Base-by-base conservation (phyloP, 2,797 vertebrate genomes). In the Denticeps clupeoides region DNA sequence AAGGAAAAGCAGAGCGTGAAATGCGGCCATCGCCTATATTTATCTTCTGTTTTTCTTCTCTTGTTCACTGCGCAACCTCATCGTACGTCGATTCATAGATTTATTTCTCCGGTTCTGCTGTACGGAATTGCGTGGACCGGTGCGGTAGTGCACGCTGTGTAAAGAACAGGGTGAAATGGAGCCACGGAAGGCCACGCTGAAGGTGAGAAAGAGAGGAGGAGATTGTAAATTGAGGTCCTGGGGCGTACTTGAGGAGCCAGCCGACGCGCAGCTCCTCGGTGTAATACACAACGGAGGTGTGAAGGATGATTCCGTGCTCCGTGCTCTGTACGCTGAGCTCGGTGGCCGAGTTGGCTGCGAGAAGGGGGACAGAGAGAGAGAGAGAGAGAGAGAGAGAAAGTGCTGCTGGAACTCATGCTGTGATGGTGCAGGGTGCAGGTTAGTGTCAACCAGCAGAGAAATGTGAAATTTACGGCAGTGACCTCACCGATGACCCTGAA, bases 401-500 rank as follows among this genome's bases (percentile, higher is more conserved):
- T 25, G 35, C 7, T 10, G 47, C 7, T 4, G 23, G 12, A 21
- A 42, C 5, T 7, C 42, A 40, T 12, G n/a, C 28, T 42, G 12
- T 45, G 15, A 19, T 5, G n/a, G 26, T 10, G 13, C 11, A 13
- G 16, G 7, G 2, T 28, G n/a, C n/a, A n/a, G n/a, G n/a, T n/a
- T n/a, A n/a, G n/a, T n/a, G n/a, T n/a, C n/a, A n/a, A n/a, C n/a
- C 24, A 18, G 7, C 29, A 26, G 16, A 13, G 13, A n/a, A 22
- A 12, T 10, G 16, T 9, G 19, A 9, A 10, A 29, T 7, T 47
- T 3, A 2, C 41, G 21, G n/a, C 16, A 41, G 23, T 24, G 7
- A 48, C 23, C 93, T 90, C 78, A 97, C 94, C 94, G 72, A 97
- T 96, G 67, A 82, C 80, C 75, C 79, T 90, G 80, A 93, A 99